Evolutionary conservation across 2,888 invertebrate species (phyloP).

Genomic region (Mantis religiosa): DNA sequence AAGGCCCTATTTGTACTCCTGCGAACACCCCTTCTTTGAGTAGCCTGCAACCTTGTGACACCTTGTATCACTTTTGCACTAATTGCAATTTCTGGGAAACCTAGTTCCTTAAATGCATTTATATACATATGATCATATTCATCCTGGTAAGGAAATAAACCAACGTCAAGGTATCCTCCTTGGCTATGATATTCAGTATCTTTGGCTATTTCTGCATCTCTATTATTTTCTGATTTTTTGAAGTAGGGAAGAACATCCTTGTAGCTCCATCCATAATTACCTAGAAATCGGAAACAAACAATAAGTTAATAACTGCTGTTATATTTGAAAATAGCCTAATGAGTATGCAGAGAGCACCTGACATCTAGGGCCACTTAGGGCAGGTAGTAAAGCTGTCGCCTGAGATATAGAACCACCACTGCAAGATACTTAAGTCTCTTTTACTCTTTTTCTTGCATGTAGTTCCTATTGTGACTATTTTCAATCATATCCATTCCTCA

Average conservation of each 20-base stretch:
- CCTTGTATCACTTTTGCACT: conserved; percentile 42
- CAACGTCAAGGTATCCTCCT: conserved; percentile 43
- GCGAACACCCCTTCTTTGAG: conserved; percentile 35
- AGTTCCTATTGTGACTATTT: too few species aligned
- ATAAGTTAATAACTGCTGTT: too few species aligned
- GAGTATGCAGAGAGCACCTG: too few species aligned
- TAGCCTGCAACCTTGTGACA: conserved; percentile 30
- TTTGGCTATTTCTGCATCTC: not conserved
- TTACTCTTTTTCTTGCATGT: too few species aligned
- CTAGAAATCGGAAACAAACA: conserved; percentile 18
- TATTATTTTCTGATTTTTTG: conserved; percentile 26
- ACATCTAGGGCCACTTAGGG: too few species aligned
- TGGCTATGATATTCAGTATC: conserved; percentile 20
- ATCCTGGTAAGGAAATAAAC: conserved; percentile 43
- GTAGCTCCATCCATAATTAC: conserved; percentile 31
- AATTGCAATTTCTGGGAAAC: conserved; percentile 37
- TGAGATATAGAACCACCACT: too few species aligned
- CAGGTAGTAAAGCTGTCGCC: too few species aligned
- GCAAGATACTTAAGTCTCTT: too few species aligned
- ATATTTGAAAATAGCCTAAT: too few species aligned
- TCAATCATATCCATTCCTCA: too few species aligned
- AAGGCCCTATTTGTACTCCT: conserved; percentile 53
- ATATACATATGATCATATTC: conserved; percentile 41
- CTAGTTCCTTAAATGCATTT: conserved; percentile 41
- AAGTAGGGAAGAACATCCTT: conserved; percentile 22